A percentile compares a stretch with the other conserved stretches of the same genome.
Conservation (phyloP, 2,888 invertebrate genomes). For the Mythimna ferrago region DNA sequence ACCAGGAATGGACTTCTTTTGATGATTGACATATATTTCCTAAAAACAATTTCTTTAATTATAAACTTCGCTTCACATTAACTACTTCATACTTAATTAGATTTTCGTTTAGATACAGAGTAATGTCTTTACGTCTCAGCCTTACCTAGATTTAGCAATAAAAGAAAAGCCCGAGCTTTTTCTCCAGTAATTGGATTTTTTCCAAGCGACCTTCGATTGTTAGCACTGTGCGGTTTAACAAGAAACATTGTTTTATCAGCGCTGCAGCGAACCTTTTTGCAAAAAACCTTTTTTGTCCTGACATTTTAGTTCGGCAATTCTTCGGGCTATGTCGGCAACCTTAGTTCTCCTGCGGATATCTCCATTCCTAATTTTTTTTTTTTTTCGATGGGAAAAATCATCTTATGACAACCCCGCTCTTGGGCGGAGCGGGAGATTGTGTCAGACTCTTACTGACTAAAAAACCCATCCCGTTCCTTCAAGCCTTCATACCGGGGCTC, state of each 20-base stretch:
- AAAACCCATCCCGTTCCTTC: too few relatives aligned
- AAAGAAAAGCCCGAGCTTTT: constrained; percentile 31
- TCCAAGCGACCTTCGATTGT: constrained; percentile 24
- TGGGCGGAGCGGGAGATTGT: too few relatives aligned
- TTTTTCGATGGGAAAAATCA: too few relatives aligned
- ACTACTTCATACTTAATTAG: constrained; percentile 39
- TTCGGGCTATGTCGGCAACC: too few relatives aligned
- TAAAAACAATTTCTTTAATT: background rate
- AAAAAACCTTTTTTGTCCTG: too few relatives aligned
- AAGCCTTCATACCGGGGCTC: too few relatives aligned
- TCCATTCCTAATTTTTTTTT: too few relatives aligned
- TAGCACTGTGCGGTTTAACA: constrained; percentile 34
- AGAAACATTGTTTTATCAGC: constrained; percentile 20
- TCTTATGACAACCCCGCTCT: too few relatives aligned
- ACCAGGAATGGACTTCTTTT: too few relatives aligned
- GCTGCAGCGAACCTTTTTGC: background rate
- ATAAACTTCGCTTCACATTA: constrained; percentile 4
- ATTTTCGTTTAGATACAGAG: constrained; percentile 49
- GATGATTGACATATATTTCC: background rate
- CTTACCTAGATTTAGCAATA: constrained; percentile 35
- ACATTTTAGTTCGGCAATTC: too few relatives aligned
- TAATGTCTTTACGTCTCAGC: constrained; percentile 40
- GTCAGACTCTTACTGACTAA: too few relatives aligned
- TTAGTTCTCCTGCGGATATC: too few relatives aligned
- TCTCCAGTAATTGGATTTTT: constrained; percentile 59